Evolutionary conservation across 2,797 vertebrate genomes (phyloP).

Genomic region (Microhierax caerulescens): DNA sequence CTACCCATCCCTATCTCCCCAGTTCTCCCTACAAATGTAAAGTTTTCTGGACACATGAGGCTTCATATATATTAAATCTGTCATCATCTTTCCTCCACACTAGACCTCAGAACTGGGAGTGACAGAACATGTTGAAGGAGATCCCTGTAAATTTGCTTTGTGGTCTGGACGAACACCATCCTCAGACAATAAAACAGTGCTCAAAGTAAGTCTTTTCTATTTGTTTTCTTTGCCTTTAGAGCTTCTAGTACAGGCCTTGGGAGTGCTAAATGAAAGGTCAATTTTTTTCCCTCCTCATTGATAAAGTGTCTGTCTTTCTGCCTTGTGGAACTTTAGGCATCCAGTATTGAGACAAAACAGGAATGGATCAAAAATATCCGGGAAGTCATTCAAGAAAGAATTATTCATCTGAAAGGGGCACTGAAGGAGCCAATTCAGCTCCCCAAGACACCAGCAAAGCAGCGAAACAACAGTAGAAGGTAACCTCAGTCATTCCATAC

Average conservation of each 20-base stretch:
- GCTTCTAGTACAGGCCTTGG: neutral
- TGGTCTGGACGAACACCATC: conserved; percentile 97
- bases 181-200: conserved; percentile 96
- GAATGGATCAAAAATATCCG: conserved; percentile 99
- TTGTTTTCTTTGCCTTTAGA: neutral
- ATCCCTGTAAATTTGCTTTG: conserved; percentile 96
- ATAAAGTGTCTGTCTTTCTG: conserved; percentile 4
- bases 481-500: conserved; percentile 50
- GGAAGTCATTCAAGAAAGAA: conserved; percentile 98
- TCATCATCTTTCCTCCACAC: conserved; percentile 49
- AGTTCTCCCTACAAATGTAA: neutral
- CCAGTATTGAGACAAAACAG: conserved; percentile 94
- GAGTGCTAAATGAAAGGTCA: neutral
- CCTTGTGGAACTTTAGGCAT: conserved; percentile 79
- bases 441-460: conserved; percentile 94
- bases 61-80: neutral
- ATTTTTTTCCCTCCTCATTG: neutral
- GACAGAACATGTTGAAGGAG: conserved; percentile 96
- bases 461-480: conserved; percentile 92
- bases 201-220: conserved; percentile 82
- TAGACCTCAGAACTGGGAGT: conserved; percentile 97
- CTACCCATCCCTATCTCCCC: neutral
- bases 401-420: conserved; percentile 96
- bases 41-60: neutral
- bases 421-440: conserved; percentile 95